Base-by-base conservation (phyloP, 2,797 vertebrate species). In the Antennarius maculatus region DNA sequence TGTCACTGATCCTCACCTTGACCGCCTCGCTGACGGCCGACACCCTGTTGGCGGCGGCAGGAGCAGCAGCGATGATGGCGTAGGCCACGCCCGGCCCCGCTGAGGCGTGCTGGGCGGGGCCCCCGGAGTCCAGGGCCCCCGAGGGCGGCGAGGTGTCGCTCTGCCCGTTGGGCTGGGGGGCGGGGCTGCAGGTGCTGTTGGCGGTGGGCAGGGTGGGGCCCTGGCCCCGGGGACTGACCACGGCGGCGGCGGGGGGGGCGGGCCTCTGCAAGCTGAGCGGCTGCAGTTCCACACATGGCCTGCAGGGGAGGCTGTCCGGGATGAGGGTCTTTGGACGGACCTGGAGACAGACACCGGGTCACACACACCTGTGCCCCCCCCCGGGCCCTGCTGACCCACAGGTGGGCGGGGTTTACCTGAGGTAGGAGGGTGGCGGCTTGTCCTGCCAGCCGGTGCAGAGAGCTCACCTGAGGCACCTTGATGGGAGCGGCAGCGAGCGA, bases 281-380 rank as follows among this genome's bases (percentile, higher is more conserved):
- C 88, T 95, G 94, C 85, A 94, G 95, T 75, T 97, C 95, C 94
- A 95, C 94, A 87, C 95, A 93, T 0, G 93, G 95, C 77, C 94
- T 92, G 86, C 92, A 76, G 27, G 96, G 96, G 90, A 98, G 97
- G 95, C 97, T 98, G 90, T 97, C 95, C 70, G 97, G 97, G 92
- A 98, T 98, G 93, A 95, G 94, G 82, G 95, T 97, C 97, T 97
- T 98, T 96, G 97, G 97, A 95, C 96, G 96, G 94, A 98, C 97
- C 97, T 98, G 85, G 0, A 23, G 23, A 43, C 15, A 6, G 42
- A 14, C 16, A 0, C 13, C 43, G 18, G 29, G 2, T 50, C n/a
- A 37, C 5, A 34, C 31, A 34, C 31, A 34, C 31, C 31, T 34
- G 31, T 8, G 5, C 5, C 5, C 5, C 31, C 31, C 5, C 31